Conservation (phyloP, 2,113 vertebrate species). For the Antigone vipio region DNA sequence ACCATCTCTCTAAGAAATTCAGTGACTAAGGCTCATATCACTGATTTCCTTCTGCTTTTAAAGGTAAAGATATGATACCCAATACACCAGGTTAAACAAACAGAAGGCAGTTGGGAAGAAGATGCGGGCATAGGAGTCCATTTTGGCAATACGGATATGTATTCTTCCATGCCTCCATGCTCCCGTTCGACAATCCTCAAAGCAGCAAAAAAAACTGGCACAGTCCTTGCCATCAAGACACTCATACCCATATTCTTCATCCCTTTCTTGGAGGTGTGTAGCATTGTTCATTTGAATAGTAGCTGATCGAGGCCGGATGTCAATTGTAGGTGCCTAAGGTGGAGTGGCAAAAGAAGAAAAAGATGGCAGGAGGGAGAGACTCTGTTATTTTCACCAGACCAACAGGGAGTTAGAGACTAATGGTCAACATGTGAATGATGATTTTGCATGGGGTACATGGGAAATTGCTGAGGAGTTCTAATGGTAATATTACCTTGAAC, state of each 20-base stretch:
- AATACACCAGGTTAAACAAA: slow-evolving; percentile 97
- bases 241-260: slow-evolving; percentile 97
- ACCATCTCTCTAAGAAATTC: slow-evolving; percentile 63
- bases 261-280: slow-evolving; percentile 94
- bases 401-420: neutral
- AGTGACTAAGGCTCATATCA: slow-evolving; percentile 67
- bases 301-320: slow-evolving; percentile 95
- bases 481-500: slow-evolving; percentile 6
- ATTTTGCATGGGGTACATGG: slow-evolving; percentile 23
- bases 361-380: neutral
- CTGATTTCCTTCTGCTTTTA: slow-evolving; percentile 62
- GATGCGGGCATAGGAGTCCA: slow-evolving; percentile 98
- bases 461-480: slow-evolving; percentile 49
- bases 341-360: neutral
- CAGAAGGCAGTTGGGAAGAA: slow-evolving; percentile 98
- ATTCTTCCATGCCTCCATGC: slow-evolving; percentile 96
- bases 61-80: slow-evolving; percentile 98
- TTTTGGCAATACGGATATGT: slow-evolving; percentile 96
- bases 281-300: slow-evolving; percentile 99
- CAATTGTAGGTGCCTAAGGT: slow-evolving; percentile 92
- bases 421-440: slow-evolving; percentile 17
- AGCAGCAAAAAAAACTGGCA: slow-evolving; percentile 99
- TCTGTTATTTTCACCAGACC: neutral
- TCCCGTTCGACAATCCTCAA: slow-evolving; percentile 96
- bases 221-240: slow-evolving; percentile 99